Conservation (phyloP, 2,113 vertebrate species). For the Stomatorhinus ivindoensis region DNA sequence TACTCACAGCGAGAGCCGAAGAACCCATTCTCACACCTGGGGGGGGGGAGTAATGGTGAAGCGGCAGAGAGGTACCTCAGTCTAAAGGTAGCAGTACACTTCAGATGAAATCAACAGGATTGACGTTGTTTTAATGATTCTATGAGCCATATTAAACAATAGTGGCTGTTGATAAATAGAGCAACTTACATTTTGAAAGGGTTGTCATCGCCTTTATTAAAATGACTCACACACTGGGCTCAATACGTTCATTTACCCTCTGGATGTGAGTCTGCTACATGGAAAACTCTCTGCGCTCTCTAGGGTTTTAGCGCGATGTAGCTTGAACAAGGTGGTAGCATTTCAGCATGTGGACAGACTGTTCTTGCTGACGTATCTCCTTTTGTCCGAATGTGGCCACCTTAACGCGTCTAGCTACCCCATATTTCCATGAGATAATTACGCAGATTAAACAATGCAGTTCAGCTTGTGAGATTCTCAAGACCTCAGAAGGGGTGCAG, state of each 20-base stretch:
- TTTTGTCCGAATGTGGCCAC: not conserved
- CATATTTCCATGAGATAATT: not conserved
- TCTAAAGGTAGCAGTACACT: too few species aligned
- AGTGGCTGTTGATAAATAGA: not conserved
- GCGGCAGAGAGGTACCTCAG: not conserved
- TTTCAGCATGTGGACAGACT: not conserved
- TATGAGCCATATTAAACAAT: not conserved
- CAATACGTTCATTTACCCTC: not conserved
- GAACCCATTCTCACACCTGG: constrained; percentile 68
- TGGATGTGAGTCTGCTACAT: not conserved
- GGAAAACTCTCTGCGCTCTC: not conserved
- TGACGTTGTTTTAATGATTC: not conserved
- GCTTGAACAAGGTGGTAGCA: too few species aligned
- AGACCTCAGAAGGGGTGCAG: not conserved
- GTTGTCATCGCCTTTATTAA: not conserved
- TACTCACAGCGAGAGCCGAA: constrained; percentile 68
- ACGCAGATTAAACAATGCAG: not conserved
- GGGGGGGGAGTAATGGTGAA: too few species aligned
- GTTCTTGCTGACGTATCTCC: not conserved
- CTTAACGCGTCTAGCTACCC: not conserved
- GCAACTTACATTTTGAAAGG: not conserved
- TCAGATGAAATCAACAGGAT: not conserved
- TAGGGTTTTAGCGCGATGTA: too few species aligned
- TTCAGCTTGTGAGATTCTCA: not conserved
- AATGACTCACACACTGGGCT: not conserved